These are phyloP conservation scores for Coenobita brevimanus DNA, from an alignment of 1,140 invertebrate species.

Conservation along the genomic window DNA sequence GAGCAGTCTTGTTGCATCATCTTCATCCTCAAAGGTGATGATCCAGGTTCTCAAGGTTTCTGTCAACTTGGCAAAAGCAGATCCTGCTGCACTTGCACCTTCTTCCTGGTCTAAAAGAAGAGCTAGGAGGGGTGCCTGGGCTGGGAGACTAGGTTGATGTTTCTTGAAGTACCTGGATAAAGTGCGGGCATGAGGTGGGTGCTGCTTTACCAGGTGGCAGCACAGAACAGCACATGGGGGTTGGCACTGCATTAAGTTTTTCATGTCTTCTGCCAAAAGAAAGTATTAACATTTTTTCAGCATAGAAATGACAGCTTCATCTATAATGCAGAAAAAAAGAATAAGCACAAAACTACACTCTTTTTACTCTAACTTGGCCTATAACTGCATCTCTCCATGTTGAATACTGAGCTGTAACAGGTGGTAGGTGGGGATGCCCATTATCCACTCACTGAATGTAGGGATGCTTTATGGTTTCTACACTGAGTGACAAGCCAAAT, in stretches of 20 bases:
- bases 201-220: conserved; percentile 18
- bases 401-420: too few species aligned
- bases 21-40: conserved; percentile 18
- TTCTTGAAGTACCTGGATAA: conserved; percentile 20
- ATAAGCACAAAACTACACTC: too few species aligned
- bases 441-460: too few species aligned
- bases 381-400: too few species aligned
- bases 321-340: too few species aligned
- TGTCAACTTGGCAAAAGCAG: conserved; percentile 10
- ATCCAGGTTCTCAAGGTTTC: conserved; percentile 7
- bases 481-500: too few species aligned
- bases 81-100: neutral
- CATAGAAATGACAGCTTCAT: too few species aligned
- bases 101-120: conserved; percentile 20
- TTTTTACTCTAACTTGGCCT: too few species aligned
- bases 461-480: too few species aligned
- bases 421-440: too few species aligned
- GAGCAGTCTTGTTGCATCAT: conserved; percentile 24
- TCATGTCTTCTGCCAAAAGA: conserved; percentile 29
- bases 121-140: conserved; percentile 25
- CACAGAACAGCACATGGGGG: conserved; percentile 32
- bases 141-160: neutral
- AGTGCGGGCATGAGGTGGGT: conserved; percentile 14
- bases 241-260: neutral
- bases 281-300: too few species aligned